Percentiles rank a stretch among this genome's conserved stretches.
These are phyloP conservation scores for Drosophila parabipectinata DNA, from an alignment of 1,140 invertebrate genomes.

Conservation along the genomic window DNA sequence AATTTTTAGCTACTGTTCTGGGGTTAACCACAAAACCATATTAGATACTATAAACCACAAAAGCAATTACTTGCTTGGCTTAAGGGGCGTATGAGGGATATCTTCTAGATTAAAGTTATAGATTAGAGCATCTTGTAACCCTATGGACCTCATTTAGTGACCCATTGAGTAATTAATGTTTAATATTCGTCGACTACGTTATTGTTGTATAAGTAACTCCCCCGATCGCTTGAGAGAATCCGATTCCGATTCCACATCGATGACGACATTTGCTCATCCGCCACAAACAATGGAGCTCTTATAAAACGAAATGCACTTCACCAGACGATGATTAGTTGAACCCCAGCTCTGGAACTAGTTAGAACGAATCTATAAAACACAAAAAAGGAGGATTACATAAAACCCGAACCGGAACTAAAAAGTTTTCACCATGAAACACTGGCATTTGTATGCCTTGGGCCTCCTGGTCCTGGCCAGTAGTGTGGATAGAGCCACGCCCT, in stretches of 20 bases:
- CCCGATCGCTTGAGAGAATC: conserved; percentile 29
- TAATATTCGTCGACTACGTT: conserved; percentile 4
- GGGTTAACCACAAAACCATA: background rate
- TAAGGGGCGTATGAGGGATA: conserved; percentile 3
- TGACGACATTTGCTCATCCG: conserved; percentile 40
- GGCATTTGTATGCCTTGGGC: conserved; percentile 20
- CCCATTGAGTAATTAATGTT: conserved; percentile 49
- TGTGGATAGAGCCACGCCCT: conserved; percentile 48
- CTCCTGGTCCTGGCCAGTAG: conserved; percentile 50
- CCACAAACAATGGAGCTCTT: conserved; percentile 56
- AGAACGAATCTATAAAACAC: conserved; percentile 3
- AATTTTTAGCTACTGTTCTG: background rate
- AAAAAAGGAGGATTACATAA: background rate
- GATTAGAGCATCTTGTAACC: conserved; percentile 10
- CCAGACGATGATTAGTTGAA: conserved; percentile 40
- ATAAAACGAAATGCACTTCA: conserved; percentile 47
- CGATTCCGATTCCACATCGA: background rate
- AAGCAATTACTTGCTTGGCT: background rate
- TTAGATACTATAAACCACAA: background rate
- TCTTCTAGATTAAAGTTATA: background rate
- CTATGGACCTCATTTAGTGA: background rate
- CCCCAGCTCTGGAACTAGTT: conserved; percentile 7
- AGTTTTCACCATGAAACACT: conserved; percentile 26
- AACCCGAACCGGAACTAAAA: conserved; percentile 12
- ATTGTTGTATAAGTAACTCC: conserved; percentile 35